Conservation (phyloP, 2,888 invertebrate species). For the Hypsopygia costalis region DNA sequence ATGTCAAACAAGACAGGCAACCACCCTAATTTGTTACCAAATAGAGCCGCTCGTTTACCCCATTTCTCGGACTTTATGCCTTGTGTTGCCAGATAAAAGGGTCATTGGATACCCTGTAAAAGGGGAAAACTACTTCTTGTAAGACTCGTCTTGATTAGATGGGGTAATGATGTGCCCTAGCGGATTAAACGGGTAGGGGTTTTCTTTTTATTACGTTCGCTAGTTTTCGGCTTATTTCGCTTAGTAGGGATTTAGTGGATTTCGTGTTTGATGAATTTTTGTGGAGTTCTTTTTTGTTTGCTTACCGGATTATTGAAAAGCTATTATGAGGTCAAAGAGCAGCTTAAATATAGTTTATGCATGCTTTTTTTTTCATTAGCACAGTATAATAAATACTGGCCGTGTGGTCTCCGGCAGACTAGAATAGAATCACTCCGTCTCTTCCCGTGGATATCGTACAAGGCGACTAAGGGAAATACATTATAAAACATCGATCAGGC, state of each 20-base stretch:
- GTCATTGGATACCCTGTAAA: conserved; percentile 39
- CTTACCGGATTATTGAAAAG: no score
- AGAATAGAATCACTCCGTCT: no score
- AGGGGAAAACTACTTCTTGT: conserved; percentile 43
- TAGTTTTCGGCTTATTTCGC: conserved; percentile 9
- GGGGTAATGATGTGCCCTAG: conserved; percentile 49
- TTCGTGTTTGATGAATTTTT: conserved; percentile 2
- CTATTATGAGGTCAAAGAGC: no score
- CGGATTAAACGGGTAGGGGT: conserved; percentile 37
- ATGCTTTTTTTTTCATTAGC: no score
- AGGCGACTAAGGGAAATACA: no score
- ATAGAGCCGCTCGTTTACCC: conserved; percentile 26
- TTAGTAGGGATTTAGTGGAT: background rate
- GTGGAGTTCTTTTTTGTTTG: background rate
- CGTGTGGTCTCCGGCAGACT: no score
- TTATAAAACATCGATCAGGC: no score
- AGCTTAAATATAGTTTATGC: no score
- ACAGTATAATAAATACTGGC: no score
- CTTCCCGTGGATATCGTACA: no score
- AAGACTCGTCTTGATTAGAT: conserved; percentile 57
- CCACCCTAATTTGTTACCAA: conserved; percentile 37
- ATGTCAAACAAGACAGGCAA: conserved; percentile 24
- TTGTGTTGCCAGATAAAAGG: conserved; percentile 61
- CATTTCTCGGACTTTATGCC: conserved; percentile 48
- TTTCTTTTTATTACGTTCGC: conserved; percentile 18